phyloP scores from a whole-genome alignment of 2,113 vertebrate genomes.

The Podocnemis expansa region DNA sequence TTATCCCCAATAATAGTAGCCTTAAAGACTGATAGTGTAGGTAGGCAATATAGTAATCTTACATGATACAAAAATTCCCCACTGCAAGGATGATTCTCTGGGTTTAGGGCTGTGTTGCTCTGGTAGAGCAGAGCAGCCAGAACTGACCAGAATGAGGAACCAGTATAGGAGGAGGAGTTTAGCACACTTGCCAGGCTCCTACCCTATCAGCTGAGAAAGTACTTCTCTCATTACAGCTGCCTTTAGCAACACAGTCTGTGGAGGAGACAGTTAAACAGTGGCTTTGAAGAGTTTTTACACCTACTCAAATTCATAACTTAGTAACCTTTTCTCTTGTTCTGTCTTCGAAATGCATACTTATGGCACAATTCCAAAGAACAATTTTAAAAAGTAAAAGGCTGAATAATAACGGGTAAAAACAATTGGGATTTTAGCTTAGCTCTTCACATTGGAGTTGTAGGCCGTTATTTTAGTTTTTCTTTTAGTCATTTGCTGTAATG shows the following conservation, averaged over 20 bases:
- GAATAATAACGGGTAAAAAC: background rate
- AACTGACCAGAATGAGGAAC: background rate
- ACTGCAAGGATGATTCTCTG: background rate
- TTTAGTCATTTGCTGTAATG: constrained; percentile 12
- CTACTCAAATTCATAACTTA: background rate
- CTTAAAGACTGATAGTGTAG: background rate
- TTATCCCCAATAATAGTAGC: background rate
- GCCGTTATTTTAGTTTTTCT: background rate
- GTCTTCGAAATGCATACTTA: background rate
- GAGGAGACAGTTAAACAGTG: background rate
- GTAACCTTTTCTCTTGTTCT: background rate
- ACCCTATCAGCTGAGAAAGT: fast-evolving
- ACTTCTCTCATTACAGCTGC: fast-evolving
- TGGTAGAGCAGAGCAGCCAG: background rate
- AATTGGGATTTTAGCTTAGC: background rate
- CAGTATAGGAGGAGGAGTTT: background rate
- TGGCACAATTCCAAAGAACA: constrained; percentile 3
- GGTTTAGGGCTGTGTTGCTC: background rate
- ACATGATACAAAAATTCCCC: background rate
- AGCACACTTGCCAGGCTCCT: background rate
- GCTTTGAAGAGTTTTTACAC: background rate
- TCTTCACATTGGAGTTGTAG: background rate
- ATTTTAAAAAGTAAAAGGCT: constrained; percentile 8
- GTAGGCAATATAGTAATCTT: background rate
- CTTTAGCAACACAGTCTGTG: background rate